Base-by-base conservation (phyloP, 1,140 invertebrate species). In the Danaus melanippus region DNA sequence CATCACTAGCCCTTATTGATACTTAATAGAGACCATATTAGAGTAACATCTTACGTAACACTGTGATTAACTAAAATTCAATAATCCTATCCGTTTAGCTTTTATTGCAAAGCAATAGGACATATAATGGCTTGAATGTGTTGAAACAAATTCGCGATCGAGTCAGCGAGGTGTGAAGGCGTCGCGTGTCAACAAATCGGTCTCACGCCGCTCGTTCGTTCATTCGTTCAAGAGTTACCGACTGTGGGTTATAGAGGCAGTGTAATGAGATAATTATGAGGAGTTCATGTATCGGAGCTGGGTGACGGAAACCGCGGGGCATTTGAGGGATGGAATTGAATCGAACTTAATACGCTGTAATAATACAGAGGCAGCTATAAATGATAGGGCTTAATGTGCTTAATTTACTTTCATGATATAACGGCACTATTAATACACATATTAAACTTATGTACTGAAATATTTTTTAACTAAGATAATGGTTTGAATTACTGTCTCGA, bases 161-260 rank as follows among this genome's bases (percentile, higher is more conserved):
- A 54, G 21, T 52, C 58, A 68, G 53, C 50, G 65, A 70, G 56
- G 62, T 58, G 67, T 57, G 15, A 60, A 62, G 46, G 64, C 52
- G 62, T 66, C 71, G 66, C 68, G 71, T 73, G 71, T 73, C 71
- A 67, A 70, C 60, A 65, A 66, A 65, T 72, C 58, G 60, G 58
- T 73, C 71, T 64, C 71, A 73, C 71, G 71, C 66, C 61, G 64
- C 50, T 66, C 67, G 50, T 53, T 70, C 64, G 42, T 47, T 69
- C 62, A 59, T 57, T 58, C 62, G 56, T 54, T 58, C 51, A 52
- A 62, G 56, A 63, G 60, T 58, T 51, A 58, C 63, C 57, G 64
- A 56, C 57, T 58, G 54, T 56, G 17, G 57, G 60, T 62, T 68
- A 69, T 67, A 59, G 61, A 58, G 53, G 61, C 50, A 56, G 58